Evolutionary conservation across 1,140 invertebrate species (phyloP).

Genomic region (Cyclargus thomasi): DNA sequence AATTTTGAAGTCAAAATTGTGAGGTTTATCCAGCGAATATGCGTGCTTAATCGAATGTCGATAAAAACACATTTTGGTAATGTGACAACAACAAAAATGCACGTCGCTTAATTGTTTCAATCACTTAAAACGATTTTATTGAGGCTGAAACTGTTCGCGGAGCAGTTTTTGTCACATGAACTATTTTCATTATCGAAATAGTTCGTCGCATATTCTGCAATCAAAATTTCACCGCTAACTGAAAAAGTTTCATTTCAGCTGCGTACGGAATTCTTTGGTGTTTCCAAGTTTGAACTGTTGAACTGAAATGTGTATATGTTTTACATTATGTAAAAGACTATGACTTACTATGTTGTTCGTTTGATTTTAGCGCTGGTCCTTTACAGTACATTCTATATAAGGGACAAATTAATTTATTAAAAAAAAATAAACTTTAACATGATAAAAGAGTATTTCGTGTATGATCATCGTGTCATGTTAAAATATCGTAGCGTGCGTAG

Average conservation of each 20-base stretch:
- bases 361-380: too few relatives aligned
- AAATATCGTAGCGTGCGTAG: too few relatives aligned
- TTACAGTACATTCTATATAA: too few relatives aligned
- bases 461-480: too few relatives aligned
- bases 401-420: too few relatives aligned
- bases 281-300: background rate
- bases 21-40: too few relatives aligned
- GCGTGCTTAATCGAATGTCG: too few relatives aligned
- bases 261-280: background rate
- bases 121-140: background rate
- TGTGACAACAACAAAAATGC: background rate
- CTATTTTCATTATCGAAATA: slow-evolving; percentile 11
- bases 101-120: background rate
- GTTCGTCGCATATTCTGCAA: background rate
- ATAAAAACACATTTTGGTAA: background rate
- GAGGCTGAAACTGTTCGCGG: background rate
- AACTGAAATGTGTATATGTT: background rate
- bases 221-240: background rate
- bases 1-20: too few relatives aligned
- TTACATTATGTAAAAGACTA: too few relatives aligned
- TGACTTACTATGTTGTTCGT: too few relatives aligned
- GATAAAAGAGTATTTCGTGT: too few relatives aligned
- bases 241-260: background rate
- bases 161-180: slow-evolving; percentile 6
- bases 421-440: too few relatives aligned